Evolutionary conservation across 2,113 vertebrate genomes (phyloP), one percentile per base, ranked within the genome.

Genomic region (Atrichornis clamosus): DNA sequence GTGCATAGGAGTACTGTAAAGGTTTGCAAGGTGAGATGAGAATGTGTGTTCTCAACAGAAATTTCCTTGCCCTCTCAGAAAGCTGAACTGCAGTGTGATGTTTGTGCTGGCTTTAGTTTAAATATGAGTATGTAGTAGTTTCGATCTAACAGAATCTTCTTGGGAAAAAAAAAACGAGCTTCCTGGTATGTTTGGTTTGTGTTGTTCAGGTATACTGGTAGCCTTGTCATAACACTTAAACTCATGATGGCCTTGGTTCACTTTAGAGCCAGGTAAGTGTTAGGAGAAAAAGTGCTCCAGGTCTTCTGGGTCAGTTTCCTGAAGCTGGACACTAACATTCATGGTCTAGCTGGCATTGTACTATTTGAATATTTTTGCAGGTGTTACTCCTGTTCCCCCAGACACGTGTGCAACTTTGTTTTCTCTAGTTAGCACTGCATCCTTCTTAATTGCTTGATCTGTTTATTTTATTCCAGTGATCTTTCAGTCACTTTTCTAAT

Each of bases 371-470:
- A 18, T 62, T 60, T 68, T 67, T 75, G 14, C 52, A 52, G 23
- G 10, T 59, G 44, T 28, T 59, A 14, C 2, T 44, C n/a, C 60
- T 60, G 13, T 53, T 44, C 10, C 41, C 60, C 30, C 30, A 65
- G 30, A 24, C 41, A 46, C 14, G 15, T 5, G 41, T 44, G 24
- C 62, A 47, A 5, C 53, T 82, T 21, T 59, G 13, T 9, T 46
- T n/a, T 46, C 28, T 60, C 10, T 60, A n/a, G 6, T 39, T 46
- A 53, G 23, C 19, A 41, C 0, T 0, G 4, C 46, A 46, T 68
- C 30, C 30, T 27, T 65, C 32, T 39, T 46, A n/a, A 41, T 47
- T 60, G 24, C 11, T 41, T n/a, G 24, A 46, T 53, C 15, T 28
- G 10, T 68, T 46, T 65, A 44, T 65, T 65, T 68, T 47, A 39